phyloP scores from a whole-genome alignment of 2,797 vertebrate genomes.

The Pseudomugil tenellus region DNA sequence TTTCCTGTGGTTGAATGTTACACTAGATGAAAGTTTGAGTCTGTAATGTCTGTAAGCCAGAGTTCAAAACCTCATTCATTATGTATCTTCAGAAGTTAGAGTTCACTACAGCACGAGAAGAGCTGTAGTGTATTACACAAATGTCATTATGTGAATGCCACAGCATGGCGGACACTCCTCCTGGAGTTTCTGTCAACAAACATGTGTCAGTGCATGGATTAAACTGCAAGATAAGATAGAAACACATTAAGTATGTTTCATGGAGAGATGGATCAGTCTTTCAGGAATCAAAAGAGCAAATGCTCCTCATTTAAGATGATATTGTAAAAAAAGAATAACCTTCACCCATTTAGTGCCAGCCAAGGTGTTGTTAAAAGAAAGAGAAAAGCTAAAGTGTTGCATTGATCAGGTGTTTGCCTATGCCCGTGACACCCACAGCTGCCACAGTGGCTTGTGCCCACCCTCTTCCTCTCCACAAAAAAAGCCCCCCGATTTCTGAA shows the following conservation, averaged over 20 bases:
- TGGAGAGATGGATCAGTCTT: not conserved
- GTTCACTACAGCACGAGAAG: not conserved
- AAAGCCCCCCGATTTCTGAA: constrained; percentile 28
- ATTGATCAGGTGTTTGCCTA: constrained; percentile 2
- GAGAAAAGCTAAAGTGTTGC: not conserved
- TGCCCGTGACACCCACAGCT: constrained; percentile 27
- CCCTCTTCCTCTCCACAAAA: constrained; percentile 29
- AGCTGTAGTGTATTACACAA: not conserved
- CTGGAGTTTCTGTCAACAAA: constrained; percentile 24
- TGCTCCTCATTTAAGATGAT: not conserved
- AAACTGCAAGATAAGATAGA: constrained; percentile 6
- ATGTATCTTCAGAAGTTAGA: not conserved
- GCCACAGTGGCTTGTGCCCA: constrained; percentile 22
- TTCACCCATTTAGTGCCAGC: not conserved
- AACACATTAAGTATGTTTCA: not conserved
- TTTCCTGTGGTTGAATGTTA: constrained; percentile 8
- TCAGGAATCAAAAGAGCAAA: not conserved
- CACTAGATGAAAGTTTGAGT: not conserved
- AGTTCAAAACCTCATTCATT: not conserved
- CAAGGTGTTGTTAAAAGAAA: not conserved
- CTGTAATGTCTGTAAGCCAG: constrained; percentile 1
- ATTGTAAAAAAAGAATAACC: not conserved
- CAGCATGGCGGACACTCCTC: constrained; percentile 4
- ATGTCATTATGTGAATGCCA: not conserved
- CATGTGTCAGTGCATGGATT: not conserved